Evolutionary conservation across 2,888 invertebrate species (phyloP).

Genomic region (Busseola fusca): DNA sequence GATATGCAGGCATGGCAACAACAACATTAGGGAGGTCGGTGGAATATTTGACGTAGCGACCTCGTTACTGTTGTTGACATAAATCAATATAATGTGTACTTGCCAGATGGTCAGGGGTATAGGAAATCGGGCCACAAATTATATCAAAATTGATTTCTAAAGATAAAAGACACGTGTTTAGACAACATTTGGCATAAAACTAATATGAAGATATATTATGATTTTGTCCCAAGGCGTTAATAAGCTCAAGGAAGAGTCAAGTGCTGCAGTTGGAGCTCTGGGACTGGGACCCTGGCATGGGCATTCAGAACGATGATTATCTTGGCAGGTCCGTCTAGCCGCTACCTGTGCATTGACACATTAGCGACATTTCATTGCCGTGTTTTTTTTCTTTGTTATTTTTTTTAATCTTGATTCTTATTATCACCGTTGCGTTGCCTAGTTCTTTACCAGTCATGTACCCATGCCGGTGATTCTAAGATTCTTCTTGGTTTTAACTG

Average conservation of each 20-base stretch:
- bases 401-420: conserved; percentile 66
- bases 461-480: conserved; percentile 68
- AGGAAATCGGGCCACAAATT: conserved; percentile 15
- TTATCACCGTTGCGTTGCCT: conserved; percentile 62
- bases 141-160: conserved; percentile 24
- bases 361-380: conserved; percentile 69
- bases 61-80: conserved; percentile 32
- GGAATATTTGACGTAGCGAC: conserved; percentile 5
- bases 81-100: conserved; percentile 46
- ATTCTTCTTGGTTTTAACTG: conserved; percentile 61
- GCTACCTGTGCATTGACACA: conserved; percentile 66
- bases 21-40: conserved; percentile 30
- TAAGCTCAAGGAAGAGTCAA: conserved; percentile 93
- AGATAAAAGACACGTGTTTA: conserved; percentile 16
- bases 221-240: conserved; percentile 91
- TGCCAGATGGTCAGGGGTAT: conserved; percentile 57
- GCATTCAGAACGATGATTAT: conserved; percentile 94
- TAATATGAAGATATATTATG: conserved; percentile 72
- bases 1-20: conserved; percentile 44
- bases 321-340: conserved; percentile 93
- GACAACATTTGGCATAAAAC: conserved; percentile 50
- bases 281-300: conserved; percentile 95
- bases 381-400: conserved; percentile 66
- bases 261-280: conserved; percentile 93
- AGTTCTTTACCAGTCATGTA: conserved; percentile 10